phyloP scores from a whole-genome alignment of 1,140 invertebrate genomes.

The Carcinoscorpius rotundicauda region DNA sequence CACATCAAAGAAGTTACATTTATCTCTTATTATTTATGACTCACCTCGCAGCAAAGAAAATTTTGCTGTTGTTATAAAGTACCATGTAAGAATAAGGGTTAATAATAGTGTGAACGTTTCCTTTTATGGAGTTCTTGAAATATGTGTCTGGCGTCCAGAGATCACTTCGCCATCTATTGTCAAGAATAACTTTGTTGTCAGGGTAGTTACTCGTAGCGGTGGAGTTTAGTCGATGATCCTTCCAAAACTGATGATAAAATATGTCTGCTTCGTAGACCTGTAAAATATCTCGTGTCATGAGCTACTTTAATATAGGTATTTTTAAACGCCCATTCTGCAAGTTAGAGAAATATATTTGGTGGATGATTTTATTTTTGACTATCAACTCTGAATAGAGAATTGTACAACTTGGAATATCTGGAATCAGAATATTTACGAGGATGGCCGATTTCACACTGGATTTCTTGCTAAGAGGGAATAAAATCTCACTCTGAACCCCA shows the following conservation, averaged over 20 bases:
- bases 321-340: too few species aligned
- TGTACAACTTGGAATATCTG: too few species aligned
- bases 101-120: constrained; percentile 19
- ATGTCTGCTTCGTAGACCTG: constrained; percentile 21
- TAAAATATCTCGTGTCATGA: not conserved
- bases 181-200: constrained; percentile 10
- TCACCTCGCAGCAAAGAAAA: constrained; percentile 19
- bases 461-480: too few species aligned
- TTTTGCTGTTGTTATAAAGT: constrained; percentile 11
- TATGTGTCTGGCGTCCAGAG: constrained; percentile 24
- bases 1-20: too few species aligned
- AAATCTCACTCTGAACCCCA: too few species aligned
- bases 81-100: constrained; percentile 19
- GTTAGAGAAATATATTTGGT: too few species aligned
- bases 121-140: constrained; percentile 21
- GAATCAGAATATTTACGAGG: too few species aligned
- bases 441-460: too few species aligned
- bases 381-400: too few species aligned
- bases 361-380: too few species aligned
- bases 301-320: too few species aligned
- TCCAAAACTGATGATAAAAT: constrained; percentile 22
- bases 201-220: constrained; percentile 7
- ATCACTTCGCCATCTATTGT: constrained; percentile 16
- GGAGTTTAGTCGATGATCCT: constrained; percentile 13
- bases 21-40: not conserved